Base-by-base conservation (phyloP, 1,140 invertebrate genomes). In the Papilio glaucus region DNA sequence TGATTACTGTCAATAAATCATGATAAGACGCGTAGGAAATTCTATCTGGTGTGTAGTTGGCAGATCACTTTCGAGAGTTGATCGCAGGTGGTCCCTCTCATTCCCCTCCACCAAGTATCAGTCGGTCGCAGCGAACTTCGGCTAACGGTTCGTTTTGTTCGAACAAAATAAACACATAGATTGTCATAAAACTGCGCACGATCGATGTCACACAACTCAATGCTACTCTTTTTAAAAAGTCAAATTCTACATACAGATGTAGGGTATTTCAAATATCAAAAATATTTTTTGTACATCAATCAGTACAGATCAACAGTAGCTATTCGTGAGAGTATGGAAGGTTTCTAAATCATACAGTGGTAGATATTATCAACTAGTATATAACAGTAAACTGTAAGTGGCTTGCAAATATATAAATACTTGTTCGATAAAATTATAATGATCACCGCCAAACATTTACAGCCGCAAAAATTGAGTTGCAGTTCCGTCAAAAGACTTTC, bases 121-220 rank as follows among this genome's bases (percentile, higher is more conserved):
- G 75, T 39, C 67, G 38, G 60, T 65, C 69, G 71, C 70, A 33
- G 37, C 29, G 2, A 33, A 53, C 65, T 67, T 57, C 60, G 65
- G 33, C 26, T 89, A 86, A 87, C 87, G 85, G 85, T 89, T 80
- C 72, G 85, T 85, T 87, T 87, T 85, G 82, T 88, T 81, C 42
- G 84, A 85, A 81, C 84, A 85, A 85, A 84, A 74, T 80, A 76
- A 82, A 81, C 77, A 79, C 67, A 74, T 49, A 70, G 68, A 77
- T 77, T 77, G 72, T 72, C 73, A 73, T 74, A 73, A 57, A 69
- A 77, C 71, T 63, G 49, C 38, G 29, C 69, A 71, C 75, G 63
- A 45, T 73, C 74, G 73, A 71, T 74, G 61, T 62, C 33, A 45
- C 38, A 21, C 60, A 71, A 71, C 63, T 71, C 60, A 67, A 62